Base-by-base conservation (phyloP, 2,888 invertebrate species). In the Gymnocheta viridis region DNA sequence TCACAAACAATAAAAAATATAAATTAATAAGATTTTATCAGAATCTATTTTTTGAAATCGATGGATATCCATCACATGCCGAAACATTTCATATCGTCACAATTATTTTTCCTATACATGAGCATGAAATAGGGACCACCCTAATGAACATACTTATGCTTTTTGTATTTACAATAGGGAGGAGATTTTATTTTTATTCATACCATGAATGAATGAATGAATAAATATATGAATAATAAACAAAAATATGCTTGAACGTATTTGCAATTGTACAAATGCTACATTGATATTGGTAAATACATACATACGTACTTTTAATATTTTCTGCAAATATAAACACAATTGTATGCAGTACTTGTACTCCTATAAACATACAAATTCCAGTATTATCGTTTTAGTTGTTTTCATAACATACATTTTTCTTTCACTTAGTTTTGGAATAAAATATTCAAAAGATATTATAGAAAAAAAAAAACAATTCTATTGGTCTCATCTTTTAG, bases 221-320 rank as follows among this genome's bases (percentile, higher is more conserved):
- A 77, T 49, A 67, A 49, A 76, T 77, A 78, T 62, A 82, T 82
- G 73, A 79, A 83, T 79, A 83, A 83, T 79, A 82, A 79, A 56
- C 73, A 74, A 60, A 73, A 70, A 76, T 79, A 66, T 79, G 64
- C 41, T 58, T 74, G 35, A 66, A 72, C 70, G 64, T 76, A 38
- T 66, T 72, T 76, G 58, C 70, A 66, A 79, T 82, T 56, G 64
- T 82, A 47, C 29, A n/a, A n/a, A n/a, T n/a, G 35, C 3, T 49
- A 58, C 38, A 62, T 49, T 74, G 72, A 35, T 44, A 35, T 35
- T 27, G 14, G 10, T 49, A 10, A 0, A 14, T 56, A 47, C 32
- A 14, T 72, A 9, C 49, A 49, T 7, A 27, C 44, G 17, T 17
- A 44, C n/a, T 10, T 10, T 58, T 29, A 29, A 41, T 56, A 54